A percentile compares a stretch with the other conserved stretches of the same genome.
Evolutionary conservation across 2,113 vertebrate species (phyloP).

Genomic region (Anoplopoma fimbria): DNA sequence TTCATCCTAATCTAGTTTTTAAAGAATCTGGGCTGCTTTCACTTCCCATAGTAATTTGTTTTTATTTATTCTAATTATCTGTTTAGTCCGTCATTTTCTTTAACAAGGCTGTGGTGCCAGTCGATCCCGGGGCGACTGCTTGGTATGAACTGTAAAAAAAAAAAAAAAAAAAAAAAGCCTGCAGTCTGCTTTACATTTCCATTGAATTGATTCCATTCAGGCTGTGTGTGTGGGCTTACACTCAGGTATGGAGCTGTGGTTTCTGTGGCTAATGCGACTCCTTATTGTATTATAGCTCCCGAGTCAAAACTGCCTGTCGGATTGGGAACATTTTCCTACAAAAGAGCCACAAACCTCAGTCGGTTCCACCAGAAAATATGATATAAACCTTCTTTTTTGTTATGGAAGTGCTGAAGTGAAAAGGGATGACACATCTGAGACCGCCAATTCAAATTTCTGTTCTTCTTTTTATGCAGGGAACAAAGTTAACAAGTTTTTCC

Average conservation of each 20-base stretch:
- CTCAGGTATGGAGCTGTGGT: constrained; percentile 40
- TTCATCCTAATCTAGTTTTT: constrained; percentile 43
- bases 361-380: not conserved
- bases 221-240: constrained; percentile 54
- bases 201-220: constrained; percentile 26
- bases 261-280: constrained; percentile 19
- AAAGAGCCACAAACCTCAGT: not conserved
- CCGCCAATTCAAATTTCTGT: not conserved
- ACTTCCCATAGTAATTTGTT: constrained; percentile 64
- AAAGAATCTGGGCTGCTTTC: constrained; percentile 61
- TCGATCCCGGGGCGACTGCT: constrained; percentile 28
- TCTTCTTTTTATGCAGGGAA: too few relatives aligned
- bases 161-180: not conserved
- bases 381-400: not conserved
- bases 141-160: constrained; percentile 32
- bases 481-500: too few relatives aligned
- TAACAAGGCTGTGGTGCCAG: constrained; percentile 74
- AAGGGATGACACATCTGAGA: not conserved
- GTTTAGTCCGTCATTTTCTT: constrained; percentile 72
- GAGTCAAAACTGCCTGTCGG: constrained; percentile 9
- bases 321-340: not conserved
- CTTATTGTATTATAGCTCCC: not conserved
- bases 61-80: constrained; percentile 75
- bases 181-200: constrained; percentile 50
- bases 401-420: not conserved